phyloP scores from a whole-genome alignment of 2,797 vertebrate species.

The Malacoctenus gilli region DNA sequence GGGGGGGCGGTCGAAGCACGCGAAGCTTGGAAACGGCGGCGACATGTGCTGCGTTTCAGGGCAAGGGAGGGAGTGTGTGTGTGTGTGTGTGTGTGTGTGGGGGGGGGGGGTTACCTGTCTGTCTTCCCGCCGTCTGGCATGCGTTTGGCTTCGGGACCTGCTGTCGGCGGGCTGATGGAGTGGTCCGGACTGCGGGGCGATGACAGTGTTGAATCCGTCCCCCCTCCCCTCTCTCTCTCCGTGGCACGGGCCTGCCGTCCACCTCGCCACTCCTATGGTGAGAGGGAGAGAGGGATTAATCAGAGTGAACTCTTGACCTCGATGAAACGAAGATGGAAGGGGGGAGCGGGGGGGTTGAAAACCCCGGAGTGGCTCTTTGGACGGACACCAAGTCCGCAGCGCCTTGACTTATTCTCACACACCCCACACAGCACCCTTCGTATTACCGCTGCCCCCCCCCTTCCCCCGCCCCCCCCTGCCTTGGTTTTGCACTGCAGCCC shows the following conservation, averaged over 20 bases:
- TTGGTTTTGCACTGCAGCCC: no score
- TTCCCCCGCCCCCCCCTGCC: background rate
- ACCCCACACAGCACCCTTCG: background rate
- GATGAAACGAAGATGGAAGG: slow-evolving; percentile 36
- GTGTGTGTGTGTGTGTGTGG: no score
- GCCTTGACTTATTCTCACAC: slow-evolving; percentile 24
- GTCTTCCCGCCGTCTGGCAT: slow-evolving; percentile 48
- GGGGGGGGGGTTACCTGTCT: slow-evolving; percentile 49
- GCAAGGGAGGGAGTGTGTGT: no score
- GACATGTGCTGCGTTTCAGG: slow-evolving; percentile 56
- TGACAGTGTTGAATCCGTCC: slow-evolving; percentile 70
- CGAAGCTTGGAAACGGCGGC: slow-evolving; percentile 20
- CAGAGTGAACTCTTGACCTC: slow-evolving; percentile 49
- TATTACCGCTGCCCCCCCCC: slow-evolving; percentile 27
- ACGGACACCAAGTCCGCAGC: slow-evolving; percentile 29
- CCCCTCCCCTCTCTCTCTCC: no score
- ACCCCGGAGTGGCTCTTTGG: slow-evolving; percentile 38
- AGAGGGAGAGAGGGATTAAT: slow-evolving; percentile 17
- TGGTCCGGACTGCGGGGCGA: slow-evolving; percentile 41
- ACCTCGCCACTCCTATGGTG: slow-evolving; percentile 15
- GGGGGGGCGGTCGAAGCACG: background rate
- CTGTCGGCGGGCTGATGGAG: slow-evolving; percentile 65
- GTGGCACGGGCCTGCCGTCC: slow-evolving; percentile 52
- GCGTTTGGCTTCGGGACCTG: slow-evolving; percentile 63
- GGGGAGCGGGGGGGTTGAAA: slow-evolving; percentile 33